A percentile compares a stretch with the other conserved stretches of the same genome.
Conservation (phyloP, 2,113 vertebrate species). For the Phalacrocorax carbo region DNA sequence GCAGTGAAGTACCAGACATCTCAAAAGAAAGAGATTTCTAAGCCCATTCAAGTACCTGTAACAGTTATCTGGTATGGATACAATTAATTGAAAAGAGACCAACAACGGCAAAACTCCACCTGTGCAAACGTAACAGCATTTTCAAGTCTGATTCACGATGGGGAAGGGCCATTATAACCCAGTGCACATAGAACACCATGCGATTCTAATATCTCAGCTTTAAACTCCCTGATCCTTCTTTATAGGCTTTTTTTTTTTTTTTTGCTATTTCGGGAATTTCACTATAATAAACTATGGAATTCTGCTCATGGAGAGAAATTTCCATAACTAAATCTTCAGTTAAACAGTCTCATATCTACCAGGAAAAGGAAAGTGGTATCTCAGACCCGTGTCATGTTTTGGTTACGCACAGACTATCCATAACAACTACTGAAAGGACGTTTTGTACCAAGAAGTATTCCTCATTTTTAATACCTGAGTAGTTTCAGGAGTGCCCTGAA, state of each 20-base stretch:
- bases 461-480: neutral
- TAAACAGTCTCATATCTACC: slow-evolving; percentile 13
- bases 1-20: neutral
- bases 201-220: neutral
- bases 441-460: neutral
- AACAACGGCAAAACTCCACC: neutral
- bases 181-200: neutral
- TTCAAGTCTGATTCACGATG: neutral
- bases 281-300: slow-evolving; percentile 55
- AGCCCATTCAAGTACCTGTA: neutral
- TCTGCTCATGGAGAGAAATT: slow-evolving; percentile 15
- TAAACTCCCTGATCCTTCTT: neutral
- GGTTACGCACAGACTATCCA: neutral
- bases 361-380: neutral
- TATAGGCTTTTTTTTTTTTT: neutral
- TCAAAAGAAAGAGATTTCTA: neutral
- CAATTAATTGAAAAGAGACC: neutral
- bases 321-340: slow-evolving; percentile 36
- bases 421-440: neutral
- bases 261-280: slow-evolving; percentile 56
- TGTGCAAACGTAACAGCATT: neutral
- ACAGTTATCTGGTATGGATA: neutral
- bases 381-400: neutral
- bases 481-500: neutral
- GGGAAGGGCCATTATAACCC: neutral